Percentiles rank a stretch among this genome's conserved stretches.
phyloP scores from a whole-genome alignment of 2,797 vertebrate genomes.

The Rhynchotus rufescens region DNA sequence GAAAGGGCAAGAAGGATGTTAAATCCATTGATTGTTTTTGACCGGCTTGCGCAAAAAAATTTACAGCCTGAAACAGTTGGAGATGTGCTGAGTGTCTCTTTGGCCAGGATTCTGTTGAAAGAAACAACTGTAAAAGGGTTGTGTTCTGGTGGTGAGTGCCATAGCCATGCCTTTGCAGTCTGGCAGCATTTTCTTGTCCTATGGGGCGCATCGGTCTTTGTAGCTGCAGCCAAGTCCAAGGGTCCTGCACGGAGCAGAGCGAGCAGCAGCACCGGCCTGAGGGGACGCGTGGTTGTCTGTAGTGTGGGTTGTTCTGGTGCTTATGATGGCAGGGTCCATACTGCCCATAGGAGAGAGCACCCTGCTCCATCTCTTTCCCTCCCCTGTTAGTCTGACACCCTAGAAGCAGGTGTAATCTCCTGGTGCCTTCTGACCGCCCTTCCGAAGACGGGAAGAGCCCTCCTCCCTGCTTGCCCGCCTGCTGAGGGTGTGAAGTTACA shows the following conservation, averaged over 20 bases:
- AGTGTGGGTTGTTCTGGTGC: not conserved
- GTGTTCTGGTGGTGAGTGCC: not conserved
- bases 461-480: not conserved
- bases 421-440: not conserved
- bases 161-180: not conserved
- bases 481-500: not conserved
- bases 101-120: not conserved
- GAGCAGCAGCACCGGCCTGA: not conserved
- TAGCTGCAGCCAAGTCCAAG: not conserved
- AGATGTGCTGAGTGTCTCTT: rapidly evolving
- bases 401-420: not conserved
- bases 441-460: not conserved
- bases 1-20: not conserved
- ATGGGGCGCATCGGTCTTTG: not conserved
- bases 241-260: no score
- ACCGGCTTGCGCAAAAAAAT: not conserved
- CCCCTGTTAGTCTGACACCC: not conserved
- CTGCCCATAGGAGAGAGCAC: not conserved
- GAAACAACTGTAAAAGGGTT: not conserved
- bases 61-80: not conserved
- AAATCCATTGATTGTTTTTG: not conserved
- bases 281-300: not conserved
- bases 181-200: not conserved
- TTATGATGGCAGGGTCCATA: not conserved
- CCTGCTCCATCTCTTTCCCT: not conserved